Evolutionary conservation across 2,797 vertebrate genomes (phyloP).

Genomic region (Molossus molossus): DNA sequence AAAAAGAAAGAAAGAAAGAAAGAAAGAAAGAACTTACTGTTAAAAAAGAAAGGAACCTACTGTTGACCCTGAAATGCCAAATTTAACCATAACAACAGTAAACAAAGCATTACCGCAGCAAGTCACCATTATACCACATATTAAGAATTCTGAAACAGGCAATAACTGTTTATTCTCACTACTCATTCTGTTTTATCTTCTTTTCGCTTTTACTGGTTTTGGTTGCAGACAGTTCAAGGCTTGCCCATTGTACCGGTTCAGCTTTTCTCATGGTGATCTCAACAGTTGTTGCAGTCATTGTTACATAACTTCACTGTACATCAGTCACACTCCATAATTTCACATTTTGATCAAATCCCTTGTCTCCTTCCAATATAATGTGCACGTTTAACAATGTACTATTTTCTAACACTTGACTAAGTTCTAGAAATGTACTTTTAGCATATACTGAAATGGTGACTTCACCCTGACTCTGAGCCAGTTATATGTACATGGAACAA

Average conservation of each 20-base stretch:
- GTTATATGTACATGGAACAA: too few species aligned
- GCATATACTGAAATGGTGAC: too few species aligned
- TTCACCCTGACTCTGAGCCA: too few species aligned
- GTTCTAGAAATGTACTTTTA: too few species aligned
- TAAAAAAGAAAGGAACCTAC: neutral
- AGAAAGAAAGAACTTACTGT: too few species aligned
- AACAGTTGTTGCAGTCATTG: constrained; percentile 97
- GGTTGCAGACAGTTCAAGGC: constrained; percentile 94
- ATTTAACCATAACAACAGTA: constrained; percentile 59
- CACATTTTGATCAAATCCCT: constrained; percentile 96
- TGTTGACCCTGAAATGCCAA: constrained; percentile 76
- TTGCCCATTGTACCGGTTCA: constrained; percentile 96
- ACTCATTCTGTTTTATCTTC: constrained; percentile 83
- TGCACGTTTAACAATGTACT: constrained; percentile 92
- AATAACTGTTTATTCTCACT: neutral
- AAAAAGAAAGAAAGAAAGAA: too few species aligned
- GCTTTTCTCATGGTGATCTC: constrained; percentile 97
- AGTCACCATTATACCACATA: constrained; percentile 85
- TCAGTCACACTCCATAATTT: constrained; percentile 98
- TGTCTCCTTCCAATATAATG: constrained; percentile 97
- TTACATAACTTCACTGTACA: constrained; percentile 94
- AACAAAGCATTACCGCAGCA: constrained; percentile 87
- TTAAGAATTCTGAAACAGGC: constrained; percentile 38
- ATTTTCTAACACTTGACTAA: too few species aligned
- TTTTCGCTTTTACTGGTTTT: constrained; percentile 83